A percentile compares a stretch with the other conserved stretches of the same genome.
Evolutionary conservation across 1,140 invertebrate species (phyloP).

Genomic region (Brachionus manjavacas): DNA sequence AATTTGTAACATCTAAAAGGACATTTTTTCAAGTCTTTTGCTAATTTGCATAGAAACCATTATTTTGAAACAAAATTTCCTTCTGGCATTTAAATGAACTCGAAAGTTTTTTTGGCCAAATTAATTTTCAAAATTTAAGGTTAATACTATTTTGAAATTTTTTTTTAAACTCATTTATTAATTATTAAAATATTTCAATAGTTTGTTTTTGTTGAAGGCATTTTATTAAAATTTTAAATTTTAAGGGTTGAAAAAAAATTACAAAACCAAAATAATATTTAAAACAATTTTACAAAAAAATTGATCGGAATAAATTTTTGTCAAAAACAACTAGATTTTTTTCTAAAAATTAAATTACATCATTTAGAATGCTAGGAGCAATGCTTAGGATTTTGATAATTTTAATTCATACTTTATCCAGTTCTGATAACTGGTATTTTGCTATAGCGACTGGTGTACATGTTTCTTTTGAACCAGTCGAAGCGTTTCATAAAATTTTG

Average conservation of each 20-base stretch:
- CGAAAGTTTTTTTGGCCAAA: neutral
- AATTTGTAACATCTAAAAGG: neutral
- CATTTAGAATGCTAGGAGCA: neutral
- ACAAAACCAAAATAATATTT: neutral
- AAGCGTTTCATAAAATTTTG: slow-evolving; percentile 6
- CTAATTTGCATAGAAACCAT: neutral
- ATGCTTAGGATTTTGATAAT: neutral
- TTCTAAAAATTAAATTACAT: neutral
- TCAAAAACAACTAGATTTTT: neutral
- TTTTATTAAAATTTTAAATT: neutral
- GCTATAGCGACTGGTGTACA: neutral
- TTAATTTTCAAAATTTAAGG: no score
- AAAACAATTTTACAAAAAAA: neutral
- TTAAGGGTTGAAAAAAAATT: neutral
- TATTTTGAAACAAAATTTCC: neutral
- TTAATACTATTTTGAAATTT: neutral
- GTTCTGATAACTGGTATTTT: slow-evolving; percentile 18
- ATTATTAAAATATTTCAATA: neutral
- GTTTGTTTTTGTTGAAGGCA: neutral
- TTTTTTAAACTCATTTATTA: neutral
- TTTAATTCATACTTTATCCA: neutral
- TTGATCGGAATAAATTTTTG: neutral
- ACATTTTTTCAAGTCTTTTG: slow-evolving; percentile 14
- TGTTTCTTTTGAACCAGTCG: slow-evolving; percentile 15
- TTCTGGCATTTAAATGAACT: neutral